A percentile compares a stretch with the other conserved stretches of the same genome.
These are phyloP conservation scores for Ctenomys sociabilis DNA, from an alignment of 2,113 vertebrate genomes.

Conservation along the genomic window DNA sequence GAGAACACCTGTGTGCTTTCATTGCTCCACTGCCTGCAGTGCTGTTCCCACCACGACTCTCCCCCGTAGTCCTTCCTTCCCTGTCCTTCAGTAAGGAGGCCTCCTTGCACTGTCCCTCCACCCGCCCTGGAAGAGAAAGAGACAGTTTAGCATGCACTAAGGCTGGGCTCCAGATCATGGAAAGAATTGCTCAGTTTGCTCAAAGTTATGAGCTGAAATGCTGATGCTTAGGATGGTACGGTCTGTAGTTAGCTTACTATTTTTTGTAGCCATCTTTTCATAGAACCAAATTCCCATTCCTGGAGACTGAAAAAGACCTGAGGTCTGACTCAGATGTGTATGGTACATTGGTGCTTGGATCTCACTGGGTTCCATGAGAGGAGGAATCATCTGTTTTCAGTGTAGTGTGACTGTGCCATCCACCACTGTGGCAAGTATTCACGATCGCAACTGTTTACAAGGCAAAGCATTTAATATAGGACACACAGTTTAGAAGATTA, in stretches of 20 bases:
- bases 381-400: not conserved
- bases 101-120: not conserved
- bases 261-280: not conserved
- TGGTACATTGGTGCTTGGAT: not conserved
- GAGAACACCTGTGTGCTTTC: not conserved
- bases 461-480: too few relatives aligned
- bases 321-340: not conserved
- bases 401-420: not conserved
- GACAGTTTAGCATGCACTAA: fast-evolving
- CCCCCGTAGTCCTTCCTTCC: not conserved
- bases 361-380: not conserved
- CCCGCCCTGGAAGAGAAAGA: not conserved
- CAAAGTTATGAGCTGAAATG: not conserved
- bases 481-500: too few relatives aligned
- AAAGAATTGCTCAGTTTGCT: not conserved
- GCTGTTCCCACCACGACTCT: not conserved
- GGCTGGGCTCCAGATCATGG: not conserved
- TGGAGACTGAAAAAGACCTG: not conserved
- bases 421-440: too few relatives aligned
- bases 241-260: not conserved
- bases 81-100: not conserved
- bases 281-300: too few relatives aligned
- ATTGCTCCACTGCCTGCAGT: not conserved
- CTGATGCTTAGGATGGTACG: not conserved
- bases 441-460: not conserved